Evolutionary conservation across 1,140 invertebrate species (phyloP).

Genomic region (Drosophila pectinifera): DNA sequence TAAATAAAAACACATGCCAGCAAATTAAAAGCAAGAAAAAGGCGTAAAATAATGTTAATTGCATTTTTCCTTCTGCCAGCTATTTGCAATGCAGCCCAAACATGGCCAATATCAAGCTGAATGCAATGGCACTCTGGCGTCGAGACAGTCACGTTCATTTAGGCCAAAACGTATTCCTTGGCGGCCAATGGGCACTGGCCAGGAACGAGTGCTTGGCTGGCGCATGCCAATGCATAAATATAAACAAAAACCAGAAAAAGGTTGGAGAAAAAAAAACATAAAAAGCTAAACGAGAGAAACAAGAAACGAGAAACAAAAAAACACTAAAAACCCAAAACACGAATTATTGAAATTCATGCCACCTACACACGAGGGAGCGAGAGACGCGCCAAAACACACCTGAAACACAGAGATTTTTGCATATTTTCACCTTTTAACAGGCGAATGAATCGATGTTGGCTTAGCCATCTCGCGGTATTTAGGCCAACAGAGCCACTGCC

Average conservation of each 20-base stretch:
- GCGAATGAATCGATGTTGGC: constrained; percentile 12
- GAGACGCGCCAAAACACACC: constrained; percentile 20
- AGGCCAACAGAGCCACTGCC: constrained; percentile 29
- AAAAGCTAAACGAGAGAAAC: constrained; percentile 3
- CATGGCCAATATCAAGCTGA: constrained; percentile 14
- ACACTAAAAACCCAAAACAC: constrained; percentile 20
- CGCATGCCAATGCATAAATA: constrained; percentile 16
- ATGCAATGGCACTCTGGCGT: constrained; percentile 1
- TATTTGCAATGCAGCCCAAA: neutral
- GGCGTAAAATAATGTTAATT: neutral
- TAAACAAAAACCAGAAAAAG: constrained; percentile 24
- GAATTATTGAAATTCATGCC: constrained; percentile 58
- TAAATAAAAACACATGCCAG: too few relatives aligned
- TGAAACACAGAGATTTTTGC: constrained; percentile 29
- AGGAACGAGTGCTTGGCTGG: constrained; percentile 6
- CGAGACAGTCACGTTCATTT: constrained; percentile 16
- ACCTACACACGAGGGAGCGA: constrained; percentile 26
- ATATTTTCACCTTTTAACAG: constrained; percentile 62
- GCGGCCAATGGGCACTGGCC: neutral
- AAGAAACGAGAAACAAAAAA: neutral
- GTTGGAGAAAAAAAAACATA: neutral
- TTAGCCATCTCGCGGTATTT: constrained; percentile 55
- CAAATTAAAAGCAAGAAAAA: too few relatives aligned
- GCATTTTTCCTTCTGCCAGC: constrained; percentile 1
- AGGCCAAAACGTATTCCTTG: constrained; percentile 6